Percentiles rank a stretch among this genome's conserved stretches.
Evolutionary conservation across 2,113 vertebrate genomes (phyloP).

Genomic region (Ailurus styani): DNA sequence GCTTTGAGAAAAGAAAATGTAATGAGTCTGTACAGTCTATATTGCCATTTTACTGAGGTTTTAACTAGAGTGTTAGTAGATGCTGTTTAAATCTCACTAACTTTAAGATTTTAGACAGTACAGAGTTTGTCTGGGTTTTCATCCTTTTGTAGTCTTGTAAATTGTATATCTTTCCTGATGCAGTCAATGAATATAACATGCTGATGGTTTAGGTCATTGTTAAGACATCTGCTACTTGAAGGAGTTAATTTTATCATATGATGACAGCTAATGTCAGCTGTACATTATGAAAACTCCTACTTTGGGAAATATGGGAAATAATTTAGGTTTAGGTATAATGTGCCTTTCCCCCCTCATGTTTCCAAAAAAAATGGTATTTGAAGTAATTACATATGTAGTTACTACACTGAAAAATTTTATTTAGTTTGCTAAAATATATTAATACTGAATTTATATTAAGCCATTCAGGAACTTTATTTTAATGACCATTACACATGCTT

Average conservation of each 20-base stretch:
- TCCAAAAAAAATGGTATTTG: constrained; percentile 59
- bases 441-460: neutral
- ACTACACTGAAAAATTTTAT: constrained; percentile 29
- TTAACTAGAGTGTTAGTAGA: neutral
- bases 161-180: neutral
- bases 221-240: neutral
- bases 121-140: constrained; percentile 18
- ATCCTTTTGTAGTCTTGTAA: constrained; percentile 21
- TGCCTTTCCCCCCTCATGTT: constrained; percentile 11
- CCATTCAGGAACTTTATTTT: constrained; percentile 16
- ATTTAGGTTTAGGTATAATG: constrained; percentile 56
- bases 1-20: neutral
- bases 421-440: neutral
- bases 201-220: constrained; percentile 55
- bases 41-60: neutral
- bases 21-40: neutral
- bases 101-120: constrained; percentile 38
- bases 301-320: constrained; percentile 70
- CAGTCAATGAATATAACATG: constrained; percentile 17
- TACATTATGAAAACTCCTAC: constrained; percentile 57
- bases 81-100: neutral
- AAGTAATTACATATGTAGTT: neutral
- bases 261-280: constrained; percentile 77
- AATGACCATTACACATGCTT: neutral
- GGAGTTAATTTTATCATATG: constrained; percentile 62